phyloP scores from a whole-genome alignment of 1,140 invertebrate genomes.

The Drosophila nikananu region DNA sequence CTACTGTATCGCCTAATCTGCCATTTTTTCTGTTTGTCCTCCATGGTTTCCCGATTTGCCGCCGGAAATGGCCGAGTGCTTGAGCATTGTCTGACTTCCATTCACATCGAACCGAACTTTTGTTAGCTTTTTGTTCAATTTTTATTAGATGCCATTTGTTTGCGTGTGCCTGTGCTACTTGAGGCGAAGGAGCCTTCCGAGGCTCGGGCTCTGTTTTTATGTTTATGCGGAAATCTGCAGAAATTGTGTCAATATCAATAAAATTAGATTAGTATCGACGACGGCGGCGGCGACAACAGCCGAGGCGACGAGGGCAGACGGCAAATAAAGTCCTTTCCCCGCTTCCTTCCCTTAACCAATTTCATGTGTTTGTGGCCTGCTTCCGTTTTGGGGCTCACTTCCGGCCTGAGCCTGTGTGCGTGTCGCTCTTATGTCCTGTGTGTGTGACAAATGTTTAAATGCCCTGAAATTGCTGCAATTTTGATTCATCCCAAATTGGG shows the following conservation, averaged over 20 bases:
- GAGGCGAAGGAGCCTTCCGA: constrained; percentile 45
- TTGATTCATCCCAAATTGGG: constrained; percentile 42
- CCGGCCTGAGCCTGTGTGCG: constrained; percentile 35
- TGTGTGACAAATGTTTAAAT: constrained; percentile 79
- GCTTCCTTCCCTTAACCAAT: constrained; percentile 30
- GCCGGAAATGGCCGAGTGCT: constrained; percentile 29
- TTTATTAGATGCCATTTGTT: constrained; percentile 74
- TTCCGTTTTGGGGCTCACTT: constrained; percentile 46
- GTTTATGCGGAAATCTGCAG: constrained; percentile 83
- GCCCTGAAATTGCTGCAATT: constrained; percentile 74
- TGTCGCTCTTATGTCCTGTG: constrained; percentile 3
- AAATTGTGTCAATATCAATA: constrained; percentile 84
- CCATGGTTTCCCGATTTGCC: constrained; percentile 24
- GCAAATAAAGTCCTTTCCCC: constrained; percentile 56
- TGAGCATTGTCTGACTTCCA: constrained; percentile 42
- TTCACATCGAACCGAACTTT: constrained; percentile 39
- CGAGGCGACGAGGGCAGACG: constrained; percentile 52
- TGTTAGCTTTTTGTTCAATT: constrained; percentile 48
- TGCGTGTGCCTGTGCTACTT: constrained; percentile 48
- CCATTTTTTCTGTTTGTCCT: constrained; percentile 17
- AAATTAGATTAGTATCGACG: constrained; percentile 83
- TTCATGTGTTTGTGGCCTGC: constrained; percentile 52
- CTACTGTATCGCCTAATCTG: constrained; percentile 5
- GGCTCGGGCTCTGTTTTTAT: constrained; percentile 70
- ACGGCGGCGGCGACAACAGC: constrained; percentile 47